Evolutionary conservation across 1,140 invertebrate genomes (phyloP), one percentile per base, ranked within the genome.

Genomic region (Elymnias hypermnestra): DNA sequence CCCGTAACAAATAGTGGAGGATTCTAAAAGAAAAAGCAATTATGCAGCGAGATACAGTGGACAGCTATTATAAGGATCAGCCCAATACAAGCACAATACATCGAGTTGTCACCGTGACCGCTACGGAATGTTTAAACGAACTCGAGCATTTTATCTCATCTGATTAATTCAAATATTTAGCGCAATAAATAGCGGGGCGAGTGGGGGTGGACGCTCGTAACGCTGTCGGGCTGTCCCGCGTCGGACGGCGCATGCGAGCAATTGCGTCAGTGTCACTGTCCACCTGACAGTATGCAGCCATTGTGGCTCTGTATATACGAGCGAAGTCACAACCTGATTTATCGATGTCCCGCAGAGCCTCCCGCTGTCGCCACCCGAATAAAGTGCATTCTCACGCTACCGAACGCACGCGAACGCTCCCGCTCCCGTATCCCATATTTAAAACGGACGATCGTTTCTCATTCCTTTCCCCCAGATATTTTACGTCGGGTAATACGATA

Each of bases 111-210:
- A 77, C 63, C 65, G 72, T 72, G 74, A 77, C 78, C 74, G 78
- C 76, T 70, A 65, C 63, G 78, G 81, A 83, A 85, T 85, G 75
- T 62, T 75, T 72, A 63, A 74, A 66, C 75, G 69, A 70, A 81
- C 67, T 52, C 72, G 66, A 68, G 61, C 76, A 69, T 81, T 83
- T 82, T 81, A 83, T 83, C 76, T 82, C 74, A 74, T 81, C 74
- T 79, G 81, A 83, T 84, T 83, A 83, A 84, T 83, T 84, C 78
- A 84, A 78, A 83, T 83, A 84, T 81, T 83, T 84, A 82, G 66
- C 77, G 73, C 74, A 83, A 84, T 84, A 82, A 84, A 84, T 84
- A 81, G 58, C 54, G 22, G 55, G 58, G 53, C 36, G 26, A 57
- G 43, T 40, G 56, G 53, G 59, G 61, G 60, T 47, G 55, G 17